Evolutionary conservation across 2,888 invertebrate genomes (phyloP), one percentile per base, ranked within the genome.

Genomic region (Pollenia griseotomentosa): DNA sequence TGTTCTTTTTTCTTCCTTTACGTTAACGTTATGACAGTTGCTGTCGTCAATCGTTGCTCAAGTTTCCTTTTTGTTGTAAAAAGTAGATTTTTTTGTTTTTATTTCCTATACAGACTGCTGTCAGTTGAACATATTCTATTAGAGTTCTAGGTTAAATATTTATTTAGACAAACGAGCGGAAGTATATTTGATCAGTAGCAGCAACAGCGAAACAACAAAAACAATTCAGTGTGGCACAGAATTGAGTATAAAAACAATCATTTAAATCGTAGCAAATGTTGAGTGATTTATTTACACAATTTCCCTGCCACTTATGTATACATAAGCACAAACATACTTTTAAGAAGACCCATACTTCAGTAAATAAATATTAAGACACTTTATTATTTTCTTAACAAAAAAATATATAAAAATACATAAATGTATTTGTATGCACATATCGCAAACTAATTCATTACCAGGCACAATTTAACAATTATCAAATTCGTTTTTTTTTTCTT

Each of bases 121-220:
- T 81, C 75, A 65, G 65, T 85, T 68, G 19, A 80, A 66, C 61
- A 66, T 85, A 88, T 89, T 89, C 89, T 91, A 89, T 90, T 90
- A 90, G 90, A 88, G 84, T 88, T 89, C 81, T 89, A 87, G 89
- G 89, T 89, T 89, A 91, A 91, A 91, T 90, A 91, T 91, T 91
- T 90, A 88, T 90, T 85, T 89, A 90, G 90, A 91, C 91, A 91
- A 91, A 91, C 91, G 90, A 91, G 90, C 90, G 91, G 90, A 91
- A 90, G 89, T 90, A 89, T 90, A 89, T 90, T 90, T 90, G 90
- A 82, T 84, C 68, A 79, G 75, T 48, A 65, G 59, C n/a, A 78
- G 33, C 23, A 53, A 57, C n/a, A 46, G 57, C n/a, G 11, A 73
- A 71, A 63, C 19, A 82, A 57, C 23, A 65, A 9, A 53, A 57